Evolutionary conservation across 2,113 vertebrate genomes (phyloP), one percentile per base, ranked within the genome.

Genomic region (Holacanthus passer): DNA sequence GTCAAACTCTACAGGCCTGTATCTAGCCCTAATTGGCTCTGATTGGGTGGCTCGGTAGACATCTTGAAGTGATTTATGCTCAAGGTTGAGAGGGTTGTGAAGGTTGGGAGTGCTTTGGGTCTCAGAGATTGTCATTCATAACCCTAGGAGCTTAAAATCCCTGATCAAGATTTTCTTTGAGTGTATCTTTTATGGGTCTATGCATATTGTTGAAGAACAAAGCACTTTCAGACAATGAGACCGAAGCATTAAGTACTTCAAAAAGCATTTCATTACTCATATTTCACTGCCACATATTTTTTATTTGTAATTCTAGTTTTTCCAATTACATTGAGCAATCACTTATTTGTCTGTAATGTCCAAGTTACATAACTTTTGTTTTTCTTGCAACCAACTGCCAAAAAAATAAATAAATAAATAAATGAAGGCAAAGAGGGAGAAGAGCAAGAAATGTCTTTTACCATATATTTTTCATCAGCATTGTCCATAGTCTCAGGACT

Each of bases 51-150:
- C 77, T 83, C 52, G 24, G 74, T 58, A 82, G 87, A 91, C 91
- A 94, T 93, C 87, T 90, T 91, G 90, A 93, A 94, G 83, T 91
- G 83, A 94, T 95, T 94, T 82, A 81, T 83, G 72, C 67, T 90
- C 68, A 77, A 86, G 84, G 89, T 90, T 74, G 72, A 90, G 79
- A 72, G 69, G 80, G 71, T 69, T 66, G 71, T 35, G 77, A 83
- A 88, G 76, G 80, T 84, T 78, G 60, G 29, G 69, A 68, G 62
- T 17, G 53, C 31, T 81, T 50, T 35, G 62, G 77, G 76, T 88
- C 69, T 11, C 50, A 0, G 66, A 73, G 66, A 60, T 83, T 67
- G 65, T 83, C 70, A 72, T 59, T 88, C 58, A 63, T 48, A 68
- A 88, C 80, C 82, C 64, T 68, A 50, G 66, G 59, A 84, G 69